phyloP scores from a whole-genome alignment of 2,113 vertebrate species.

The Podiceps cristatus region DNA sequence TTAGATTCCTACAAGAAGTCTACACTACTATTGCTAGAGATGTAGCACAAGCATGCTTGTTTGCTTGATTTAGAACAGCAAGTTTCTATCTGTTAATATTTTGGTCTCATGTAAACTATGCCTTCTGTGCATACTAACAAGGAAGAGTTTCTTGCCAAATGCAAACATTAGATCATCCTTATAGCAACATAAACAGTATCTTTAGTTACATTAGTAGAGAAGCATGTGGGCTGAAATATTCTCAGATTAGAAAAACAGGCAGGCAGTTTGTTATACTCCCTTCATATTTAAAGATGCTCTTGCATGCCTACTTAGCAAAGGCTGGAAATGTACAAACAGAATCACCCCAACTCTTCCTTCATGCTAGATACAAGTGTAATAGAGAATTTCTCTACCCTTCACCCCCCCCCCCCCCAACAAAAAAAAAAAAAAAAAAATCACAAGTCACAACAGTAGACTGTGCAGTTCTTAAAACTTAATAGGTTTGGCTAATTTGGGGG shows the following conservation, averaged over 20 bases:
- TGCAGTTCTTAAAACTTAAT: neutral
- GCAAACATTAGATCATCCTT: neutral
- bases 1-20: neutral
- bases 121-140: neutral
- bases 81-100: neutral
- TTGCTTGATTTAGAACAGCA: neutral
- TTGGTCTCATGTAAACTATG: neutral
- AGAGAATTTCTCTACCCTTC: neutral
- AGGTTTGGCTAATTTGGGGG: neutral
- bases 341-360: neutral
- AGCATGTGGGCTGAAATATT: neutral
- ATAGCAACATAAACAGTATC: neutral
- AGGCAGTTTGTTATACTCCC: neutral
- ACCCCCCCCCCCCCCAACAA: too few species aligned
- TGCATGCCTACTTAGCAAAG: neutral
- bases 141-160: conserved; percentile 7
- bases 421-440: neutral
- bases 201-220: neutral
- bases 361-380: neutral
- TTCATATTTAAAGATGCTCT: neutral
- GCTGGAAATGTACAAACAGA: neutral
- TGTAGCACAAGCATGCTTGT: neutral
- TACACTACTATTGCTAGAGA: neutral
- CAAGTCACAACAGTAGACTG: neutral
- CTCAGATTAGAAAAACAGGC: neutral